Conservation (phyloP, 2,797 vertebrate species). For the Kryptopterus vitreolus region DNA sequence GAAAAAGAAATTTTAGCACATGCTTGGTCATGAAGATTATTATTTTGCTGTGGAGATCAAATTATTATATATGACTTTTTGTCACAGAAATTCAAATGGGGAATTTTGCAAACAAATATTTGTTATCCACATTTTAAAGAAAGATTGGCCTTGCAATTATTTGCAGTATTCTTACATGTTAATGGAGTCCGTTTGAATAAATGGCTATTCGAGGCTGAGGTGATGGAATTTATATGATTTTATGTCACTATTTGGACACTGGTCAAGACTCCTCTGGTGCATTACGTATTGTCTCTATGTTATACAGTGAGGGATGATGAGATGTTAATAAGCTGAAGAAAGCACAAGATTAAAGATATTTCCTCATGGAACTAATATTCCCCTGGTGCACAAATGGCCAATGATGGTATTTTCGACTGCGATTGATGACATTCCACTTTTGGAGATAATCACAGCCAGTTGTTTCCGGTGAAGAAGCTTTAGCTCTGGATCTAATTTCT, state of each 20-base stretch:
- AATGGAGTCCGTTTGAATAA: slow-evolving; percentile 2
- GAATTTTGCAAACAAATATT: neutral
- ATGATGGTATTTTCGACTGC: slow-evolving; percentile 42
- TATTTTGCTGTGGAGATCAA: slow-evolving; percentile 28
- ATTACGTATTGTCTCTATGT: slow-evolving; percentile 42
- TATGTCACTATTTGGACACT: neutral
- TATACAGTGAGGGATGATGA: slow-evolving; percentile 32
- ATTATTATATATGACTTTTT: slow-evolving; percentile 36
- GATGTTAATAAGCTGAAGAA: slow-evolving; percentile 12
- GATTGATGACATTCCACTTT: slow-evolving; percentile 52
- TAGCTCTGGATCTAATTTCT: slow-evolving; percentile 44
- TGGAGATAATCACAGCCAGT: slow-evolving; percentile 42
- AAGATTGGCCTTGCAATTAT: neutral
- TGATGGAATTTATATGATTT: slow-evolving; percentile 1
- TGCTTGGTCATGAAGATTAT: neutral
- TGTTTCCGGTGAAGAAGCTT: slow-evolving; percentile 45
- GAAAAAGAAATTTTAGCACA: too few relatives aligned
- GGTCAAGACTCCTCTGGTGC: slow-evolving; percentile 36
- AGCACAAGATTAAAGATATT: slow-evolving; percentile 33
- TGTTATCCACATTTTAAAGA: neutral
- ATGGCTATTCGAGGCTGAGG: slow-evolving; percentile 14
- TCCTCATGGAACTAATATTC: slow-evolving; percentile 39
- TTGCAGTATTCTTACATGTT: neutral
- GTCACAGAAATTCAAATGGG: neutral
- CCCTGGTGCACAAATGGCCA: slow-evolving; percentile 32